Base-by-base conservation (phyloP, 2,797 vertebrate species). In the Percopsis omiscomaycus region DNA sequence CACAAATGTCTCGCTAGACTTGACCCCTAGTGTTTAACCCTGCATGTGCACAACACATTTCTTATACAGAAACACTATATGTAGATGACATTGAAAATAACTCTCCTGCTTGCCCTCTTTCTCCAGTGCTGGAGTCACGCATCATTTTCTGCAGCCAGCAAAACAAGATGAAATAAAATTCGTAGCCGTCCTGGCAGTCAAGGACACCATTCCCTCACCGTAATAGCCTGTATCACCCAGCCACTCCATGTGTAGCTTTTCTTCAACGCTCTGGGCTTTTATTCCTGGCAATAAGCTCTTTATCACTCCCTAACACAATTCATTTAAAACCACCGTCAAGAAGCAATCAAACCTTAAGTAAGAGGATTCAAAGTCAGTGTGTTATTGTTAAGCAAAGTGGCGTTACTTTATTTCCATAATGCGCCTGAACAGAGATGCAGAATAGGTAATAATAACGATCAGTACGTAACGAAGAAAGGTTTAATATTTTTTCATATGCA, bases 281-380 rank as follows among this genome's bases (percentile, higher is more conserved):
- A 93, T 92, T 94, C 91, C 89, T 89, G 88, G 91, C 91, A 93
- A 93, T 93, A 93, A 93, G 92, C 93, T 93, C 92, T 94, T 94
- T 93, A 94, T 94, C 93, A 92, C 92, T 91, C 89, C 92, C 91
- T 91, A 92, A 92, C 93, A 94, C 92, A 92, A 93, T 93, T 93
- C 92, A 93, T 93, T 94, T 93, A 93, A 93, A 93, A 92, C 91
- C 90, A 92, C 89, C 89, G 92, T 92, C 91, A 92, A 92, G 92
- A 93, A 93, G 91, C 92, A 93, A 93, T 93, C 93, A 93, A 89
- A 93, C 92, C 92, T 92, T 93, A 93, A 94, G 93, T 93, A 93
- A 94, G 92, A 93, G 92, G 92, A 93, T 93, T 93, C 92, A 93
- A 93, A 93, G 92, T 94, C 92, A 91, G 91, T 91, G 90, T 91